Percentiles rank a stretch among this genome's conserved stretches.
These are phyloP conservation scores for Cryptosula pallasiana DNA, from an alignment of 2,888 invertebrate species.

Conservation along the genomic window DNA sequence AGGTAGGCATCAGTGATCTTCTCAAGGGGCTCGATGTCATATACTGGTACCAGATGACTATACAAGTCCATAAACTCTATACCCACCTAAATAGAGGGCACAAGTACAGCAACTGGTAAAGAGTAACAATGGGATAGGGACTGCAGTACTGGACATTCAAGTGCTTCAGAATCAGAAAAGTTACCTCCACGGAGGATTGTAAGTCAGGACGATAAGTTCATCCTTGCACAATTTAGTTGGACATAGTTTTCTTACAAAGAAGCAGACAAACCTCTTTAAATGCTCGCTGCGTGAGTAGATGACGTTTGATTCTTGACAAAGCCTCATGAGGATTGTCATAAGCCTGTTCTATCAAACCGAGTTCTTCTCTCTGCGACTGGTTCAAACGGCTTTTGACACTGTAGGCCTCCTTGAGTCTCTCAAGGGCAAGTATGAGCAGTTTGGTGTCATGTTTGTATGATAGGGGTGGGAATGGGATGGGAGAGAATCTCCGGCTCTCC, in stretches of 20 bases:
- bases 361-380: slow-evolving; percentile 96
- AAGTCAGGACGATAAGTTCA: slow-evolving; percentile 16
- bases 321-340: slow-evolving; percentile 99
- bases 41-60: slow-evolving; percentile 96
- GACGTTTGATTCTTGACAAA: slow-evolving; percentile 95
- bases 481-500: slow-evolving; percentile 94
- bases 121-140: neutral
- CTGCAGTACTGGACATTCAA: slow-evolving; percentile 2
- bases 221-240: neutral
- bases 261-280: slow-evolving; percentile 78
- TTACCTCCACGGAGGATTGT: neutral
- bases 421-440: slow-evolving; percentile 89
- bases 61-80: slow-evolving; percentile 99
- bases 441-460: slow-evolving; percentile 99
- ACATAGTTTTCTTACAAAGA: neutral
- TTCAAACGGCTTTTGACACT: slow-evolving; percentile 95
- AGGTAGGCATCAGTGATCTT: slow-evolving; percentile 99
- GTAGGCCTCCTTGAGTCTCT: slow-evolving; percentile 87
- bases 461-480: slow-evolving; percentile 97
- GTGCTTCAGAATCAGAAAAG: slow-evolving; percentile 18
- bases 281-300: slow-evolving; percentile 92
- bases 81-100: slow-evolving; percentile 64
- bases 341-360: slow-evolving; percentile 97
- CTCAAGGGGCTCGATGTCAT: slow-evolving; percentile 97
- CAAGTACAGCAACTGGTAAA: neutral